Conservation (phyloP, 2,113 vertebrate genomes). For the Brachyistius frenatus region DNA sequence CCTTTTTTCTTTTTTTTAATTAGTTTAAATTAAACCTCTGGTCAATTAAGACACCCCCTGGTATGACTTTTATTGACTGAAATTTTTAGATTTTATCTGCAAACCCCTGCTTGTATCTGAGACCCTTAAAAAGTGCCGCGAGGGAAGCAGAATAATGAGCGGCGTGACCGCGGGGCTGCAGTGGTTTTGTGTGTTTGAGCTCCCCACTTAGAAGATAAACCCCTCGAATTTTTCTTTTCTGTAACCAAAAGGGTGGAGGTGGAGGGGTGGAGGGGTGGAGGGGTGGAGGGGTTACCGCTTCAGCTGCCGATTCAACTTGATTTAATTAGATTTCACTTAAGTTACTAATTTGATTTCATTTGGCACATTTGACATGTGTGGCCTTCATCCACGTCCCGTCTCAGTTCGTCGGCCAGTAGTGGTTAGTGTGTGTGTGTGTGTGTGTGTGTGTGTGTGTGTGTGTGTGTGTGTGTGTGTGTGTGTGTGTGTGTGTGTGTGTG, state of each 20-base stretch:
- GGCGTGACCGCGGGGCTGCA: conserved; percentile 15
- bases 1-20: conserved; percentile 12
- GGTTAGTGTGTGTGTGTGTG: conserved; percentile 5
- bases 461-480: conserved; percentile 28
- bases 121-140: too few relatives aligned
- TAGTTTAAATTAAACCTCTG: conserved; percentile 22
- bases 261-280: conserved; percentile 30
- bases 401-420: conserved; percentile 22
- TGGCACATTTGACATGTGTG: conserved; percentile 64
- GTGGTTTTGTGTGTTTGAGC: conserved; percentile 1
- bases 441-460: conserved; percentile 23
- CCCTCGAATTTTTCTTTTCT: not conserved
- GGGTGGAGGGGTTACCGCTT: conserved; percentile 47
- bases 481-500: conserved; percentile 25
- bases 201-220: conserved; percentile 6
- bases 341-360: conserved; percentile 65
- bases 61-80: conserved; percentile 38
- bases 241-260: conserved; percentile 7
- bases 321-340: conserved; percentile 71
- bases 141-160: not conserved
- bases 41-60: conserved; percentile 45
- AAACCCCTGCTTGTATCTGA: too few relatives aligned
- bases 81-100: too few relatives aligned
- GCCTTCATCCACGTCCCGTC: conserved; percentile 42
- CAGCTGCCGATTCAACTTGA: conserved; percentile 59